Base-by-base conservation (phyloP, 2,888 invertebrate genomes). In the Strigamia crassipes region DNA sequence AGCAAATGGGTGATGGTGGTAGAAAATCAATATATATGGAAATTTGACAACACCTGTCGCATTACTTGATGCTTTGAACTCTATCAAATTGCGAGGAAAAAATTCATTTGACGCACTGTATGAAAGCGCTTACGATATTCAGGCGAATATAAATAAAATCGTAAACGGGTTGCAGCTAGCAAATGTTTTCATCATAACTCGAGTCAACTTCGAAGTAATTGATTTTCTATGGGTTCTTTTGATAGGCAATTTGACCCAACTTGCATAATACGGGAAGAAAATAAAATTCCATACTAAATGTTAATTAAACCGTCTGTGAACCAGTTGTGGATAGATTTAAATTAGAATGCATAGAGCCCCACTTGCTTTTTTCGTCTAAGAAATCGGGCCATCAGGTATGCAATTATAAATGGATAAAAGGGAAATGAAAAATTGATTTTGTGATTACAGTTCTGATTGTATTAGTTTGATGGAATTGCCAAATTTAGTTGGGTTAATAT, bases 231-330 rank as follows among this genome's bases (percentile, higher is more conserved):
- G 38, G 38, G 38, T 38, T 38, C 38, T 38, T 38, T 38, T 38
- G 38, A 38, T 6, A 38, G 38, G 38, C 38, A 38, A 38, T 38
- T 38, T 38, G 38, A 38, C 38, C 38, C 38, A 38, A 38, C 38
- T 38, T 38, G 38, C 38, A 38, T 38, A 38, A 38, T 38, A 38
- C 6, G 9, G 38, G 38, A 6, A 38, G 38, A 38, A 38, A 38
- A 38, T 9, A 38, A 38, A 5, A 5, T 38, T 38, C 10, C 9
- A 4, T 9, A 38, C 38, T 38, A 38, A 9, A 18, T 9, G 56
- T 73, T 73, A 73, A 73, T 73, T 73, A 31, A 73, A 31, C 31
- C 31, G 27, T 73, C 73, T 73, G 73, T 73, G 73, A 73, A 27
- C 27, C 15, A 73, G 73, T 31, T 31, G 23, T 6, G 27, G 73